Percentiles rank a stretch among this genome's conserved stretches.
Conservation (phyloP, 2,797 vertebrate genomes). For the Hippopotamyrus pictus region DNA sequence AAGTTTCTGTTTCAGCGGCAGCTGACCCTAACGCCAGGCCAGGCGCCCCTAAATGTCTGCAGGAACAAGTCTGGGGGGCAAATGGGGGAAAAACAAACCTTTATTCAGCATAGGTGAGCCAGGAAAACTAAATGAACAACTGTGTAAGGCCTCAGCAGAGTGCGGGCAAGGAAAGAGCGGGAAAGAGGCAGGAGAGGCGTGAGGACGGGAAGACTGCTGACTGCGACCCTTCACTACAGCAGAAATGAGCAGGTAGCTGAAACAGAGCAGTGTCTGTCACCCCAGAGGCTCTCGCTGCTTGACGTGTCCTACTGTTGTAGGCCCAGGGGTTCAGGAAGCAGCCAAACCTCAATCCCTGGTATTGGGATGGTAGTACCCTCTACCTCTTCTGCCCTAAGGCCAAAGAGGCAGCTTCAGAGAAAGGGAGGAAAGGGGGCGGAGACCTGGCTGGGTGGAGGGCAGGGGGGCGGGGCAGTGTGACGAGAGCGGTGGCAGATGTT, state of each 20-base stretch:
- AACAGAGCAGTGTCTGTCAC: background rate
- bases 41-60: background rate
- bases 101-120: constrained; percentile 62
- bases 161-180: background rate
- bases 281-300: background rate
- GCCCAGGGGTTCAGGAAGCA: background rate
- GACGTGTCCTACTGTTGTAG: background rate
- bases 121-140: constrained; percentile 70
- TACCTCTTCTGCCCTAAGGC: background rate
- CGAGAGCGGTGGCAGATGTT: background rate
- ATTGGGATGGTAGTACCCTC: background rate
- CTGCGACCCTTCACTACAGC: background rate
- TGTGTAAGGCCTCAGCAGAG: constrained; percentile 36
- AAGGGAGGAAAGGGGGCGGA: background rate
- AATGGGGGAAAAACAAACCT: background rate
- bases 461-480: background rate
- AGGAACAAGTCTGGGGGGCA: background rate
- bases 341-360: background rate
- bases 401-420: background rate
- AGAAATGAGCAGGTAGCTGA: background rate
- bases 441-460: background rate
- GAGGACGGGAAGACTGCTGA: background rate
- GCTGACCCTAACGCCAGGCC: background rate
- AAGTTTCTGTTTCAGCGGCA: background rate
- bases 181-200: background rate